Base-by-base conservation (phyloP, 1,140 invertebrate species). In the Probaryconus sp. region DNA sequence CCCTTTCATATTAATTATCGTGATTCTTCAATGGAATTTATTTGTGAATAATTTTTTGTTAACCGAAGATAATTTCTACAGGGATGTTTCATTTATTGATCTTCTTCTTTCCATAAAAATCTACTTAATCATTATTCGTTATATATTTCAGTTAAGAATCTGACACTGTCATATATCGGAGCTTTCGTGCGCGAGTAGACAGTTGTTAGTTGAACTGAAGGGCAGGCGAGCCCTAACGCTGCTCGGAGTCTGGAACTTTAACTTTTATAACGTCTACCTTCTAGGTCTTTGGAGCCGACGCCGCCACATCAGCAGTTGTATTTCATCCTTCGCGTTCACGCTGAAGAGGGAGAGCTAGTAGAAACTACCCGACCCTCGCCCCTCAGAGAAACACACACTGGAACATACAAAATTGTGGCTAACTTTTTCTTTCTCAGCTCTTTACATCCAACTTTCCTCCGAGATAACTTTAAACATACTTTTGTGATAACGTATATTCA, bases 181-280 rank as follows among this genome's bases (percentile, higher is more conserved):
- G 48, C 51, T 47, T 56, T 61, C 50, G 13, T 37, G 26, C 53
- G 48, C 45, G 30, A 60, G 14, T 47, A 26, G 26, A 43, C 37
- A 45, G 69, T 16, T 21, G 43, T 37, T 77, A 64, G 69, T 77
- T 61, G 65, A 64, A 55, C 72, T 67, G 68, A 76, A 81, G 77
- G 65, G 55, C 40, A 68, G 77, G 73, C 65, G 63, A 78, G 75
- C 69, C 77, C 65, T 17, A 64, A 79, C 72, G 65, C 51, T 56
- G 65, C 76, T 79, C 68, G 67, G 80, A 79, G 79, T 81, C 69
- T 64, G 65, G 70, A 78, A 76, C 78, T 73, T 31, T 63, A 76
- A 72, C 72, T 56, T 56, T 6, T 33, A 63, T 37, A 21, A 51
- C 38, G 28, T 48, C 26, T 13, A 30, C 21, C 31, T 55, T 48